Evolutionary conservation across 2,113 vertebrate species (phyloP), one percentile per base, ranked within the genome.

Genomic region (Artemisiospiza belli): DNA sequence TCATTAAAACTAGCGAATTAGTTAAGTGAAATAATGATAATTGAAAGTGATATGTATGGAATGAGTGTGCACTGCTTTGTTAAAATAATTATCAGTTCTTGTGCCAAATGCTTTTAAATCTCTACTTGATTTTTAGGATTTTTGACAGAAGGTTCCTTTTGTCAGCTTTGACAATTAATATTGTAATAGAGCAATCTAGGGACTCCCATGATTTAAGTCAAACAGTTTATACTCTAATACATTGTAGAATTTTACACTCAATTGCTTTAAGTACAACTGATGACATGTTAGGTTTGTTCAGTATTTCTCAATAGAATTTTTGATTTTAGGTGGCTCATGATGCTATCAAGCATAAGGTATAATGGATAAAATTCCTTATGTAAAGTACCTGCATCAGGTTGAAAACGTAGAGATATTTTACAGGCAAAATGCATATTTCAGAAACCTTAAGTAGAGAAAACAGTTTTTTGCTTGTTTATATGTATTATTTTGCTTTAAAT

Each of bases 151-250:
- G 51, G 27, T 61, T 94, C 47, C 52, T 91, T 94, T 84, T 82
- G 78, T 92, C 64, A 91, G 55, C 51, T 96, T 91, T 96, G 83
- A 83, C 82, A 92, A 91, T 96, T 96, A 96, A 83, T 83, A 44
- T 39, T 87, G n/a, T 91, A 96, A 80, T 70, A 82, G 62, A 94
- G 44, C 69, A 90, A 49, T 69, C 66, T 76, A 61, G 46, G 49
- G 31, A 66, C 64, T 95, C 93, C 54, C 3, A 2, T 76, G 69
- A 73, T 89, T 61, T 79, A 89, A 30, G 55, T 95, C 31, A 49
- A 90, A 68, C 43, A 87, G 27, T 92, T 94, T 83, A 67, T 81
- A 59, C 37, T 75, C 9, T 78, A 49, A 85, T 55, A 51, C 35
- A 37, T 24, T 92, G 68, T 43, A 76, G 46, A 67, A 72, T 86